Evolutionary conservation across 1,140 invertebrate species (phyloP), one percentile per base, ranked within the genome.

Genomic region (Lethocerus indicus): DNA sequence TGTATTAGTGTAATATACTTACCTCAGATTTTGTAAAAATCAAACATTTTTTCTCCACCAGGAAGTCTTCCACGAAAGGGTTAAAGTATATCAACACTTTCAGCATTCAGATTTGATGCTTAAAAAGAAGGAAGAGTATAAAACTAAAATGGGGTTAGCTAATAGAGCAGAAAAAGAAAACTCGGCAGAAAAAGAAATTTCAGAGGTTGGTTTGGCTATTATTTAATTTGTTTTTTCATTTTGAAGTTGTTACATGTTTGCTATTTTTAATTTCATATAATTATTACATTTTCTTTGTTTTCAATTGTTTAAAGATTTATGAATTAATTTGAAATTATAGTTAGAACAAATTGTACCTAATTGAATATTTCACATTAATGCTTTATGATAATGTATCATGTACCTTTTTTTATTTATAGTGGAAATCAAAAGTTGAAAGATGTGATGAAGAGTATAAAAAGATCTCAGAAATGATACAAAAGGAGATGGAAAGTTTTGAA

Each of bases 1-100:
- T 9, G 29, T n/a, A 32, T n/a, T n/a, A n/a, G n/a, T n/a, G n/a
- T n/a, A n/a, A n/a, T n/a, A n/a, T n/a, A n/a, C n/a, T n/a, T n/a
- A n/a, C n/a, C n/a, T n/a, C n/a, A n/a, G n/a, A 26, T 25, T 13
- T 54, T 46, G 42, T 50, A 41, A 16, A 29, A 7, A 40, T 41
- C 27, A 47, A 35, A 29, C 12, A 29, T 41, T 41, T 47, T 20
- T 45, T 41, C 9, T 53, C 26, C 48, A 69, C 1, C 60, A 85
- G 77, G 91, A 94, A 62, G 89, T 93, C n/a, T 95, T 98, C 60
- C 89, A 95, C 62, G 93, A 98, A 66, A 73, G 95, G 58, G 91
- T 97, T 0, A 98, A 98, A 71, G 81, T 87, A 0, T 98, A 94
- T 67, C 93, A 98, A 69, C 87, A 85, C 58, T 98, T 94, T 89